Evolutionary conservation across 2,113 vertebrate genomes (phyloP), one percentile per base, ranked within the genome.

Genomic region (Atlantisia rogersi): DNA sequence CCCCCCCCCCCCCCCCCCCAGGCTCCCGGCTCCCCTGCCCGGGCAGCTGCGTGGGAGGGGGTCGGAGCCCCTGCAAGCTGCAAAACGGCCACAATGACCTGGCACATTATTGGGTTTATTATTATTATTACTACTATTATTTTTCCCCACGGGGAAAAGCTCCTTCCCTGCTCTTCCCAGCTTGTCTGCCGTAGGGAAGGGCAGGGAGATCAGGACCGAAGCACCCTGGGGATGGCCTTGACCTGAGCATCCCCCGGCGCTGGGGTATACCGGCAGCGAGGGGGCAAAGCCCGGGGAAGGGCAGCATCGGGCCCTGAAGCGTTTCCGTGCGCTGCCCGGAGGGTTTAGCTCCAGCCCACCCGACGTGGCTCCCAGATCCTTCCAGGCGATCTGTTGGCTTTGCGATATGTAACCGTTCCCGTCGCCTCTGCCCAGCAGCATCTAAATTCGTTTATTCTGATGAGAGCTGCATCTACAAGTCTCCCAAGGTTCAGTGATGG

Each of bases 401-500:
- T 70, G 58, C 17, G 11, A 24, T 68, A 42, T 17, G 13, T 29
- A 70, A 78, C 62, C 18, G 29, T 86, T 81, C 60, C 24, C 37
- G 46, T 44, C 93, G 75, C 62, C 76, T 91, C 42, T 63, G 77
- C 44, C 28, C 26, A 92, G 58, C 44, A 65, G 56, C 59, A 85
- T 79, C 81, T 87, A 95, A 85, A 92, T 89, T 92, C 80, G 59
- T 91, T 94, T 91, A 73, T 96, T 89, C 83, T 70, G 91, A 91
- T 69, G 92, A 95, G 90, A 89, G 50, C 40, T 0, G 40, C 95
- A 89, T 92, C 95, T 82, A 48, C 70, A 73, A 76, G 70, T 92
- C 91, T 91, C 96, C 12, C 53, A 94, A 92, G 92, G 91, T 70
- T 95, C 74, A n/a, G 44, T 15, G 92, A 96, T 92, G 92, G 96